Base-by-base conservation (phyloP, 2,888 invertebrate genomes). In the Scaptomyza reducta region DNA sequence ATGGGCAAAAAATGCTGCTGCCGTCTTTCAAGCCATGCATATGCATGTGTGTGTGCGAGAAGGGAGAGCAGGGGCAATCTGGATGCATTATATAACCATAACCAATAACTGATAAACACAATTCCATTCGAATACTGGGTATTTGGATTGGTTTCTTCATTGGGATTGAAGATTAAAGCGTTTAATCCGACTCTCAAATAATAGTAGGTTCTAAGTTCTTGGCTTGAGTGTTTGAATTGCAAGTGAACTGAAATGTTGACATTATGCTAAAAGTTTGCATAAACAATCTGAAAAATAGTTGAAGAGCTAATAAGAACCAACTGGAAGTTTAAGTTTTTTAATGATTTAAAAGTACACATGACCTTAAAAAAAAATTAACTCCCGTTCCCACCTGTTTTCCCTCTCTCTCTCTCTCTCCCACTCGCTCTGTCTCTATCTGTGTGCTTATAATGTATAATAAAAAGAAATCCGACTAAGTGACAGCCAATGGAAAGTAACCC, bases 1-100 rank as follows among this genome's bases (percentile, higher is more conserved):
- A 88, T 87, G 84, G 71, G 75, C 71, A 80, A 82, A 75, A 76
- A 62, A 22, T 73, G 67, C 70, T 45, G 59, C 49, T 63, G 71
- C 63, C 71, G 51, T 58, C 64, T 18, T 16, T 16, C 6, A 27
- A 61, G 41, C 22, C 38, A 38, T 38, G 38, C 14, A 38, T 38
- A 55, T 41, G 25, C 59, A 75, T 81, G 70, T 29, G 27, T 6
- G 7, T 29, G 27, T 29, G 6, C 6, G 7, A 6, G 27, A 33
- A 16, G n/a, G n/a, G 22, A 22, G 2, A 22, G 2, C 22, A 22
- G 5, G 22, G 29, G 40, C 38, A 45, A 47, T 14, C 42, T 22
- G 18, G 49, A 40, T 2, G 7, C 22, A 27, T 61, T 33, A 33
- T 75, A 67, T 72, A 67, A 51, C 40, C 58, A 74, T 50, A 58